Evolutionary conservation across 2,113 vertebrate species (phyloP).

Genomic region (Choloepus hoffmanni): DNA sequence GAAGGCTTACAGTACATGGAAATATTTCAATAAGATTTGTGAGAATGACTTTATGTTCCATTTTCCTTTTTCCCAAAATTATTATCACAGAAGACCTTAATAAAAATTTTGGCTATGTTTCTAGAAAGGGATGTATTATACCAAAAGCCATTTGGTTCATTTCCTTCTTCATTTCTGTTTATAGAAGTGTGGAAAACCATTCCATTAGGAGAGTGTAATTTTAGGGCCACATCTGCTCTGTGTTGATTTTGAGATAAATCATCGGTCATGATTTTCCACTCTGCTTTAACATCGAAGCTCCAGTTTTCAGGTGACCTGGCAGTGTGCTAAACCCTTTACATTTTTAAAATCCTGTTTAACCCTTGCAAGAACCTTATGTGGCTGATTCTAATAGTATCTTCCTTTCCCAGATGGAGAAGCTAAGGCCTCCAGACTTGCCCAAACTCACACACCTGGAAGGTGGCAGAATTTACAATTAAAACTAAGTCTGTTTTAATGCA

Average conservation of each 20-base stretch:
- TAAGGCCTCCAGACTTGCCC: neutral
- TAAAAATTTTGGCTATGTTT: neutral
- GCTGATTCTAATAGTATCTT: neutral
- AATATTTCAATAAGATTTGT: slow-evolving; percentile 46
- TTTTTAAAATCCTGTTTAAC: neutral
- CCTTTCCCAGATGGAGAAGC: neutral
- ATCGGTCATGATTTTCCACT: slow-evolving; percentile 47
- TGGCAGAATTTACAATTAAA: neutral
- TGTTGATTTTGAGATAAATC: slow-evolving; percentile 49
- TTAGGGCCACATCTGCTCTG: slow-evolving; percentile 64
- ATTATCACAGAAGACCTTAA: neutral
- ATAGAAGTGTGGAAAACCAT: slow-evolving; percentile 28
- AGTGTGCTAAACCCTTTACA: neutral
- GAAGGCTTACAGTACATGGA: neutral
- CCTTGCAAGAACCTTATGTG: neutral
- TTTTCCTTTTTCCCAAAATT: slow-evolving; percentile 62
- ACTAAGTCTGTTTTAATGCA: neutral
- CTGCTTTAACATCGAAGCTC: slow-evolving; percentile 5
- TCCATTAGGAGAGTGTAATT: slow-evolving; percentile 54
- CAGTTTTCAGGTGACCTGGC: neutral
- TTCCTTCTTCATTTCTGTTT: slow-evolving; percentile 63
- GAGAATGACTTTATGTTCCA: neutral
- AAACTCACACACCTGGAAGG: neutral
- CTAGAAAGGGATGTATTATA: neutral
- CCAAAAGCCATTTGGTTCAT: slow-evolving; percentile 68